phyloP scores from a whole-genome alignment of 1,140 invertebrate genomes.

The Ericerus pela region DNA sequence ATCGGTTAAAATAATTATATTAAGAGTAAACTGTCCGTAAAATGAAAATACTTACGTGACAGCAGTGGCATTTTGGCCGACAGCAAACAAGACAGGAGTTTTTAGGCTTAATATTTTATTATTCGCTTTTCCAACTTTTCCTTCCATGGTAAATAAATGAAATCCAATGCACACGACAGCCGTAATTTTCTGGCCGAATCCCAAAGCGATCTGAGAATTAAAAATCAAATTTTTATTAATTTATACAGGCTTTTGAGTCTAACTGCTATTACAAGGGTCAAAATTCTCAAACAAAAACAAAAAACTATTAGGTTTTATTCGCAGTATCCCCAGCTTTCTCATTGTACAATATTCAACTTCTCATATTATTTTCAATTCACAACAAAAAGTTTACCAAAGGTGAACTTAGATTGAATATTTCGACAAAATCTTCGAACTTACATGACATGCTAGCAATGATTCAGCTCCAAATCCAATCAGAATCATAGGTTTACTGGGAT shows the following conservation, averaged over 20 bases:
- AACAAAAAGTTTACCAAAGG: not conserved
- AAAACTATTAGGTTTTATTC: too few species aligned
- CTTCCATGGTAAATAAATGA: slow-evolving; percentile 56
- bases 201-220: slow-evolving; percentile 42
- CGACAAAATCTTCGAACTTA: slow-evolving; percentile 20
- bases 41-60: slow-evolving; percentile 26
- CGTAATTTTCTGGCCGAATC: slow-evolving; percentile 42
- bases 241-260: too few species aligned
- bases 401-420: not conserved
- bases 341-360: too few species aligned
- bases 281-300: too few species aligned
- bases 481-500: slow-evolving; percentile 53
- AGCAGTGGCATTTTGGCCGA: slow-evolving; percentile 55
- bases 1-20: too few species aligned
- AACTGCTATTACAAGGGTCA: too few species aligned
- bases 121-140: slow-evolving; percentile 58
- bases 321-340: too few species aligned
- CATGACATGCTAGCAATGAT: slow-evolving; percentile 52
- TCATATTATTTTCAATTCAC: too few species aligned
- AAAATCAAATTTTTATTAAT: too few species aligned
- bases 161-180: slow-evolving; percentile 68
- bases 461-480: slow-evolving; percentile 62
- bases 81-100: slow-evolving; percentile 61
- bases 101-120: slow-evolving; percentile 57
- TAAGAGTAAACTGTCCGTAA: not conserved